Evolutionary conservation across 2,888 invertebrate genomes (phyloP).

Genomic region (Acleris holmiana): DNA sequence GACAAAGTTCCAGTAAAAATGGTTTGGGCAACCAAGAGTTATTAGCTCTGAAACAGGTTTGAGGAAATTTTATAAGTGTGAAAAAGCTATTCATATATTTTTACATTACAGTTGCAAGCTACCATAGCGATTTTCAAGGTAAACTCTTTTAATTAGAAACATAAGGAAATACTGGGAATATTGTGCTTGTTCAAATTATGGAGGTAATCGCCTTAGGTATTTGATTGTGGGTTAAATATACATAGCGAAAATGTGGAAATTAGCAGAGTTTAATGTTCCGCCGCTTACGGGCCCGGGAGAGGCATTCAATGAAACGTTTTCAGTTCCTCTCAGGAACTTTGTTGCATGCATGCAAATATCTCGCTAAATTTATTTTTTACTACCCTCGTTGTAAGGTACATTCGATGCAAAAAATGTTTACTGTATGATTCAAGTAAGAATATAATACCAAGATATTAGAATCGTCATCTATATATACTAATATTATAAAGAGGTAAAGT

Average conservation of each 20-base stretch:
- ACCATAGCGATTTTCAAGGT: too few relatives aligned
- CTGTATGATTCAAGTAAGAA: not conserved
- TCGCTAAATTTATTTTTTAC: constrained; percentile 41
- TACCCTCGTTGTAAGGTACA: constrained; percentile 25
- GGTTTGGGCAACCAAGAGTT: too few relatives aligned
- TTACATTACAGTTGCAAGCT: too few relatives aligned
- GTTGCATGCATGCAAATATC: constrained; percentile 50
- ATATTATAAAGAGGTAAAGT: too few relatives aligned
- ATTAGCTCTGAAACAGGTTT: too few relatives aligned
- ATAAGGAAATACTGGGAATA: not conserved
- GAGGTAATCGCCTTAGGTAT: constrained; percentile 24
- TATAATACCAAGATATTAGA: too few relatives aligned
- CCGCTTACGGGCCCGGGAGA: constrained; percentile 29
- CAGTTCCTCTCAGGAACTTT: constrained; percentile 43
- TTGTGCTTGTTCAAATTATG: constrained; percentile 1
- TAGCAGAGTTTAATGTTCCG: constrained; percentile 47
- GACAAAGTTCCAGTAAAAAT: too few relatives aligned
- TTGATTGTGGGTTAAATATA: constrained; percentile 38
- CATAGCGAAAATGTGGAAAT: constrained; percentile 46
- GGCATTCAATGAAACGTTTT: constrained; percentile 47
- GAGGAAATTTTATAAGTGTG: too few relatives aligned
- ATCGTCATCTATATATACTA: too few relatives aligned
- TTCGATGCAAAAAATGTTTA: constrained; percentile 6
- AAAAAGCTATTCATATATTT: too few relatives aligned
- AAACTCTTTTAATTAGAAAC: too few relatives aligned